Percentiles rank a stretch among this genome's conserved stretches.
Conservation (phyloP, 2,888 invertebrate genomes). For the Strigamia crassipes region DNA sequence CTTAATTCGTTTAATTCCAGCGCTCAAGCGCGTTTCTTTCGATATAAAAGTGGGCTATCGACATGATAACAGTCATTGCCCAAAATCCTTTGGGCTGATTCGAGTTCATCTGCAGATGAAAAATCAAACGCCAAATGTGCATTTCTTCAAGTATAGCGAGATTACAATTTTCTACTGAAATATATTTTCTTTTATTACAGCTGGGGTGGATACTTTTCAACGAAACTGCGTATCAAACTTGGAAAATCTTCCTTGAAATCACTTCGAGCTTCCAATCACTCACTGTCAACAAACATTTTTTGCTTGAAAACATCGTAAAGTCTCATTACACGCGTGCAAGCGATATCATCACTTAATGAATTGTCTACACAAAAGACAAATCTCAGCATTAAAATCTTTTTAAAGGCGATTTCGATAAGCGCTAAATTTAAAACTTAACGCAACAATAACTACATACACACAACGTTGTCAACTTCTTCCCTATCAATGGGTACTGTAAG, state of each 20-base stretch:
- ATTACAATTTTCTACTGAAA: too few relatives aligned
- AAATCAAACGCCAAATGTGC: conserved; percentile 4
- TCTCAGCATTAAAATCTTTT: background rate
- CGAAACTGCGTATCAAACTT: background rate
- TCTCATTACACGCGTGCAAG: background rate
- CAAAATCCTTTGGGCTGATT: conserved; percentile 1
- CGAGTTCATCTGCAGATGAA: background rate
- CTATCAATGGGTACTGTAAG: too few relatives aligned
- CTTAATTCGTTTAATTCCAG: conserved; percentile 2
- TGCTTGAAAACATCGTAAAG: background rate
- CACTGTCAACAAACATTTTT: conserved; percentile 4
- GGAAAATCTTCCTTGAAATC: background rate
- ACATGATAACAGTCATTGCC: background rate
- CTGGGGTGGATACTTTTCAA: background rate
- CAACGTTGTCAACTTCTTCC: too few relatives aligned
- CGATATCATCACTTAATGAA: background rate
- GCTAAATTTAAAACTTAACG: too few relatives aligned
- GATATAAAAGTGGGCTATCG: background rate
- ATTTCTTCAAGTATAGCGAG: background rate
- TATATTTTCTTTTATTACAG: background rate
- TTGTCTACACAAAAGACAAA: background rate
- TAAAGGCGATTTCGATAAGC: background rate
- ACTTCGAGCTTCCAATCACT: background rate
- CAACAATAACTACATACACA: too few relatives aligned
- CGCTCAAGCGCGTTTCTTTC: background rate